These are phyloP conservation scores for Diachasmimorpha longicaudata DNA, from an alignment of 1,140 invertebrate species.

Conservation along the genomic window DNA sequence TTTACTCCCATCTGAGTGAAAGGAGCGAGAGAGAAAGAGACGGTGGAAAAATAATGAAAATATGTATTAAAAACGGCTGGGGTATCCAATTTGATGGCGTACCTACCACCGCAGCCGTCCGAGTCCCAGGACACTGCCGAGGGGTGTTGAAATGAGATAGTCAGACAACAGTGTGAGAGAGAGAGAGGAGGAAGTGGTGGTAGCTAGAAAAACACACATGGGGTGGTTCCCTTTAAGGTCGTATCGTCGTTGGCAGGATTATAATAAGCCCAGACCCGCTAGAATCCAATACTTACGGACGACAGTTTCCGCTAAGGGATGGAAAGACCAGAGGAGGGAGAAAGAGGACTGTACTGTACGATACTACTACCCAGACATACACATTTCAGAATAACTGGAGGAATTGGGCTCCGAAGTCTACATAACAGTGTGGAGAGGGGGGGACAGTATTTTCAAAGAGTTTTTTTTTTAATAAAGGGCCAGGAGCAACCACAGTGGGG, in stretches of 20 bases:
- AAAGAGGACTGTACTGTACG: neutral
- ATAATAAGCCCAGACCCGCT: constrained; percentile 28
- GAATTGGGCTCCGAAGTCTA: neutral
- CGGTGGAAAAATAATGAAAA: neutral
- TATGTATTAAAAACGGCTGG: neutral
- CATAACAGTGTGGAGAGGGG: neutral
- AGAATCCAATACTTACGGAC: constrained; percentile 25
- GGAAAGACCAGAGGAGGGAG: neutral
- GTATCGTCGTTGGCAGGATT: constrained; percentile 11
- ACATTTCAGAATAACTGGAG: constrained; percentile 19
- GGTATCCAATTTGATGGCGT: neutral
- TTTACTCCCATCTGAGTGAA: neutral
- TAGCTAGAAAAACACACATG: neutral
- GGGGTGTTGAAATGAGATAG: neutral
- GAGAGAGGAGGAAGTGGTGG: neutral
- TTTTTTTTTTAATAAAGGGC: neutral
- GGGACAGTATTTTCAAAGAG: neutral
- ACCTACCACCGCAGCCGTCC: neutral
- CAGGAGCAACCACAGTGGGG: neutral
- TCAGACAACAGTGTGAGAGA: neutral
- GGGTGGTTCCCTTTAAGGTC: constrained; percentile 28
- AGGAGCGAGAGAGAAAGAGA: neutral
- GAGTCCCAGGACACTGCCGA: neutral
- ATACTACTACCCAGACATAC: neutral
- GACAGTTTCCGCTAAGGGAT: neutral